Base-by-base conservation (phyloP, 2,797 vertebrate genomes). In the Sphaeramia orbicularis region DNA sequence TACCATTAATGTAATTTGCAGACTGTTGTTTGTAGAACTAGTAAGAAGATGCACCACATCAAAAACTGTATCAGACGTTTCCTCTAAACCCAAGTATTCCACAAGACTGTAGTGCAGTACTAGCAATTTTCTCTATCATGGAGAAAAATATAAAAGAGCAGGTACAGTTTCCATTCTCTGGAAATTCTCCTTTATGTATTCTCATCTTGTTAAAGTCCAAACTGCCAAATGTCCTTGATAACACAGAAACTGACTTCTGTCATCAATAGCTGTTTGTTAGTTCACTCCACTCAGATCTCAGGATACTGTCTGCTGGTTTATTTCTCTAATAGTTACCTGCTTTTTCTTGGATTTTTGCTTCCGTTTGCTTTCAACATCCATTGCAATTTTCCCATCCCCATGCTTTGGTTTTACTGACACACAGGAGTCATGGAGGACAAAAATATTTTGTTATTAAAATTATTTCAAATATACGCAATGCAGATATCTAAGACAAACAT, bases 391-490 rank as follows among this genome's bases (percentile, higher is more conserved):
- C 45, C 13, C 48, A 56, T 52, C 74, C 53, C 74, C 48, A 48
- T 63, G 49, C 35, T 49, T 24, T 55, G n/a, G n/a, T 44, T 71
- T 55, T 41, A 71, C 53, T 56, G 38, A 40, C 47, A 62, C 66
- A 51, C 13, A 49, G 7, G 58, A 43, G 10, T 59, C 36, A 35
- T 35, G 32, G 27, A 8, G 32, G 32, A 27, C 32, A 35, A 3
- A 35, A 35, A 8, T 35, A 9, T 35, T 8, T 8, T 8, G 7
- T 30, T 35, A 35, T 35, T 35, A 10, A 8, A 8, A 35, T 35
- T 35, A 35, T 35, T 35, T 35, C 32, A 35, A 10, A 8, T 3
- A n/a, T 35, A 30, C 5, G 52, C 13, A 44, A 21, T 27, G 6
- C 24, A 27, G 27, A 5, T 27, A 45, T 5, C 18, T 45, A 8